These are phyloP conservation scores for Sebastes elongatus DNA, from an alignment of 2,797 vertebrate genomes.

Conservation along the genomic window DNA sequence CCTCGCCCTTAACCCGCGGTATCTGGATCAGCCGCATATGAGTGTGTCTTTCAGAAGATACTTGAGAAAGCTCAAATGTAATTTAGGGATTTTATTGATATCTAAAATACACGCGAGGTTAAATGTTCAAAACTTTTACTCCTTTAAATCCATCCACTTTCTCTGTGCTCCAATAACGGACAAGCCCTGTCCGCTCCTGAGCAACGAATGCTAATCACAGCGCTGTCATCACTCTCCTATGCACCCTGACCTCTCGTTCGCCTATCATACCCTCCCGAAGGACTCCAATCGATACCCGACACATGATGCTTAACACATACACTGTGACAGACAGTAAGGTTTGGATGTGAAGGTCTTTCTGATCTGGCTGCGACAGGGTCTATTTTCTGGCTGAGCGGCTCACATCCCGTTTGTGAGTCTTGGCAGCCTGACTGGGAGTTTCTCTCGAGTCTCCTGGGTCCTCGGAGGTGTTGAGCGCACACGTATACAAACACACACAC, in stretches of 20 bases:
- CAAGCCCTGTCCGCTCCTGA: background rate
- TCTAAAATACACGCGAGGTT: background rate
- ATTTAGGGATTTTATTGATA: background rate
- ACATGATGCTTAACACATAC: slow-evolving; percentile 40
- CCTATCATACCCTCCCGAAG: slow-evolving; percentile 32
- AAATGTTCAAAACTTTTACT: background rate
- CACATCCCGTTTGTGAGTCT: slow-evolving; percentile 74
- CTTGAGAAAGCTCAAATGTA: background rate
- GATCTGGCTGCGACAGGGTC: slow-evolving; percentile 54
- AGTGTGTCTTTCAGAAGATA: slow-evolving; percentile 7
- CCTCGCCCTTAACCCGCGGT: slow-evolving; percentile 26
- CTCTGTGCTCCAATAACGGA: background rate
- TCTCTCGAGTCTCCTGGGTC: slow-evolving; percentile 64
- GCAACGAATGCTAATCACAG: slow-evolving; percentile 19
- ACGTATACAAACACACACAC: slow-evolving; percentile 18
- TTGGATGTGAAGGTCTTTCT: slow-evolving; percentile 54
- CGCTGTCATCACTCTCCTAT: slow-evolving; percentile 37
- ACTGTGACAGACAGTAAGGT: slow-evolving; percentile 45
- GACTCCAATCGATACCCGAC: slow-evolving; percentile 41
- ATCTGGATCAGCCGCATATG: slow-evolving; percentile 26
- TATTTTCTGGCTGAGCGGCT: slow-evolving; percentile 75
- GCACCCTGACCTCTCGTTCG: slow-evolving; percentile 42
- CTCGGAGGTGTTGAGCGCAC: slow-evolving; percentile 47
- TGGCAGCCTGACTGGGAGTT: slow-evolving; percentile 73
- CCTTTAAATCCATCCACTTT: background rate